Percentiles rank a stretch among this genome's conserved stretches.
These are phyloP conservation scores for Synergus umbraculus DNA, from an alignment of 2,888 invertebrate genomes.

Conservation along the genomic window DNA sequence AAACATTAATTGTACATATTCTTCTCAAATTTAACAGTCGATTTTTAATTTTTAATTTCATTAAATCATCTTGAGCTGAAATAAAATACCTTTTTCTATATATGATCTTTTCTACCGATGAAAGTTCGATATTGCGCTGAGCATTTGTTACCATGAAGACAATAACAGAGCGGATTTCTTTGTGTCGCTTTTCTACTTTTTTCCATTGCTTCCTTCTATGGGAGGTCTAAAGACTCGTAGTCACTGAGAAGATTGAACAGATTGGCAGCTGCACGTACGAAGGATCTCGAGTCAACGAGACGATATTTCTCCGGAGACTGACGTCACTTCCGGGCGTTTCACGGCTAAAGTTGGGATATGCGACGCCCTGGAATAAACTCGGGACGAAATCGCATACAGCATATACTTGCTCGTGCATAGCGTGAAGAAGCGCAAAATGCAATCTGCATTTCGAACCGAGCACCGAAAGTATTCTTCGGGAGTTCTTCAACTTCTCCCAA, in stretches of 20 bases:
- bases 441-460: slow-evolving; percentile 43
- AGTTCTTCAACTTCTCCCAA: slow-evolving; percentile 43
- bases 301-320: slow-evolving; percentile 41
- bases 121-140: slow-evolving; percentile 13
- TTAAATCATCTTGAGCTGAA: neutral
- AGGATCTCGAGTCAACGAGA: slow-evolving; percentile 41
- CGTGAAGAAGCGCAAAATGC: slow-evolving; percentile 42
- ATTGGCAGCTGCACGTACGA: slow-evolving; percentile 31
- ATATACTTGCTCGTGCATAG: slow-evolving; percentile 21
- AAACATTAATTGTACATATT: no score
- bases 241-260: slow-evolving; percentile 39
- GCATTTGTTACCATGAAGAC: slow-evolving; percentile 21
- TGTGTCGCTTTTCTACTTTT: neutral
- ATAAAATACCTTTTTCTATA: neutral
- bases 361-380: slow-evolving; percentile 44
- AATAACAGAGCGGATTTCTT: slow-evolving; percentile 22
- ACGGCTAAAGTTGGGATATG: slow-evolving; percentile 46
- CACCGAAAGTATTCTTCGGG: slow-evolving; percentile 42
- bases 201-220: slow-evolving; percentile 20
- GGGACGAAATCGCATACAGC: slow-evolving; percentile 35
- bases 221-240: slow-evolving; percentile 29
- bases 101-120: neutral
- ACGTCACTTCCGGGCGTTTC: slow-evolving; percentile 47
- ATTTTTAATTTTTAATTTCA: no score
- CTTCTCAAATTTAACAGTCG: no score